A percentile compares a stretch with the other conserved stretches of the same genome.
phyloP scores from a whole-genome alignment of 2,888 invertebrate species.

The Thera obeliscata region DNA sequence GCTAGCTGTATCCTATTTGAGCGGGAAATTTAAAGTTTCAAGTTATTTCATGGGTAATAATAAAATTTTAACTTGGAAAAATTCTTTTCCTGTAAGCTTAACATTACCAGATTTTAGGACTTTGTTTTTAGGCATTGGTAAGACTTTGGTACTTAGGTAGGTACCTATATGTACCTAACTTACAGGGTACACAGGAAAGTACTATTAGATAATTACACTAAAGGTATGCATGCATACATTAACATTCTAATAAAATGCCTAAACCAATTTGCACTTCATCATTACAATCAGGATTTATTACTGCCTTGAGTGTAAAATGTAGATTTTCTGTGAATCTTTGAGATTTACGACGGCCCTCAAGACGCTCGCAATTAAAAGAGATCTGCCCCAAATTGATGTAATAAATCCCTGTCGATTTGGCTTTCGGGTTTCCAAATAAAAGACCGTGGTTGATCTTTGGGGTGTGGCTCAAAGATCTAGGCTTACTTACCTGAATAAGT shows the following conservation, averaged over 20 bases:
- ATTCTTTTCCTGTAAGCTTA: too few relatives aligned
- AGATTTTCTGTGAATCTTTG: conserved; percentile 21
- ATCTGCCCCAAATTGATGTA: conserved; percentile 42
- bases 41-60: too few relatives aligned
- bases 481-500: not conserved
- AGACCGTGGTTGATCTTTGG: conserved; percentile 3
- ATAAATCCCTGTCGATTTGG: conserved; percentile 37
- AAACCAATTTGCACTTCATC: not conserved
- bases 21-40: too few relatives aligned
- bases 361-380: conserved; percentile 46
- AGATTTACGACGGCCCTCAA: conserved; percentile 15
- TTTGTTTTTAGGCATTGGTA: too few relatives aligned
- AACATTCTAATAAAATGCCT: not conserved
- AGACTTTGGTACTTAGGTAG: too few relatives aligned
- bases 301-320: conserved; percentile 27
- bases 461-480: not conserved
- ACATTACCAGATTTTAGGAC: too few relatives aligned
- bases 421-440: conserved; percentile 19
- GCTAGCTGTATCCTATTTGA: too few relatives aligned
- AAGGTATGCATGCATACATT: too few relatives aligned
- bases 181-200: too few relatives aligned
- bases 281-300: not conserved
- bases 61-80: too few relatives aligned
- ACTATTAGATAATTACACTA: too few relatives aligned
- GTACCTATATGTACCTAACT: too few relatives aligned